phyloP scores from a whole-genome alignment of 2,113 vertebrate genomes.

The Rhea americana region DNA sequence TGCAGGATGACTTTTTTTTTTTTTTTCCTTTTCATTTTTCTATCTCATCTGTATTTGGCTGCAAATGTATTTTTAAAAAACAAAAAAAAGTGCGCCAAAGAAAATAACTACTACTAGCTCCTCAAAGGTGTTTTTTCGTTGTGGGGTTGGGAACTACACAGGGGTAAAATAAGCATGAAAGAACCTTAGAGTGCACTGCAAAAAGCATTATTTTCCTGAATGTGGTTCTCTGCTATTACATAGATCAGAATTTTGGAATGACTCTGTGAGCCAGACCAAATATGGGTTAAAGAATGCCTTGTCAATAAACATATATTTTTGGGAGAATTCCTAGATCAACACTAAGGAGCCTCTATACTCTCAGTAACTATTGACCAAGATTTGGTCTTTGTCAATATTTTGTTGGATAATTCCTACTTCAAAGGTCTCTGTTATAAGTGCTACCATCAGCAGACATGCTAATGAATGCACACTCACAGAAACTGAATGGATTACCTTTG shows the following conservation, averaged over 20 bases:
- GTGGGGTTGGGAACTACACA: neutral
- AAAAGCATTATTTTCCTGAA: neutral
- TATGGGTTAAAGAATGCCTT: neutral
- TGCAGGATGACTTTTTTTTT: neutral
- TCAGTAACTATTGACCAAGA: neutral
- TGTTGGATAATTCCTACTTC: neutral
- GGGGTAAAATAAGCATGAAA: neutral
- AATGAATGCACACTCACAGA: slow-evolving; percentile 16
- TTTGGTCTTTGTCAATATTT: neutral
- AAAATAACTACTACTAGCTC: neutral
- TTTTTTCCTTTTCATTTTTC: neutral
- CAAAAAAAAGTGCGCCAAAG: neutral
- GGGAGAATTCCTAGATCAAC: neutral
- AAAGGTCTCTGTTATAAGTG: neutral
- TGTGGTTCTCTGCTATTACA: neutral
- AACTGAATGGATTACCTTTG: neutral
- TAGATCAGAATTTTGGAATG: neutral
- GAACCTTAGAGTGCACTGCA: neutral
- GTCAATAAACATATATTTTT: neutral
- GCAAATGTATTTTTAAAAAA: neutral
- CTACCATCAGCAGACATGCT: neutral
- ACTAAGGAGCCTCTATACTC: neutral
- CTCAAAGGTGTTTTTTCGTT: neutral
- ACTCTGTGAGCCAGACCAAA: neutral
- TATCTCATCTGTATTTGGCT: neutral